Evolutionary conservation across 2,888 invertebrate species (phyloP), one percentile per base, ranked within the genome.

Genomic region (Malacosoma neustria): DNA sequence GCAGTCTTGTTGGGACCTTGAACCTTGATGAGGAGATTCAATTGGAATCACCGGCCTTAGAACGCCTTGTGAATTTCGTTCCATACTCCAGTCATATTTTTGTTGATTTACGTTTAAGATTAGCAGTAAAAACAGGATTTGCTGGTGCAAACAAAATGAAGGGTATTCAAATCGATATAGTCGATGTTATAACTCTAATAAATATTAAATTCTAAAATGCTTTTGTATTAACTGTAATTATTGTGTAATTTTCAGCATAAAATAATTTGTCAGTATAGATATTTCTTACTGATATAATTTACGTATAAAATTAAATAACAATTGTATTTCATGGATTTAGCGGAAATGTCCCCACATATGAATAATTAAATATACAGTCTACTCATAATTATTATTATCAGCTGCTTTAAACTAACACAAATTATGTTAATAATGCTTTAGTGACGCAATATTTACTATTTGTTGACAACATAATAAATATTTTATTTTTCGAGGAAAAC

Each of bases 1-100:
- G 88, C 30, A 87, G 88, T 38, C 73, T 89, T 29, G 59, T 90
- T 3, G 80, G 81, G 41, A 73, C 82, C 29, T 54, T 88, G 38
- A 63, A 82, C 13, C 55, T 80, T 30, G 76, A 86, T 37, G 65
- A 79, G 29, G 77, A 88, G 11, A 71, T 85, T 13, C 62, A 77
- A 35, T 75, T 90, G 46, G 73, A 82, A 43, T 50, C 65, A 29
- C 36, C 57, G 30, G 47, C 77, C 35, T 46, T 81, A 33, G 60
- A 71, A 48, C 65, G 70, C 53, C 49, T 79, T 33, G 64, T 71
- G n/a, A 59, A 56, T 11, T 68, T 82, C 32, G 54, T 80, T 36
- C 80, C 81, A 2, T 64, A 66, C 44, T 61, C 65, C 4, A 82
- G 68, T 51, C 79, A 82, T 39, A 71, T 82, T 22, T 77, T 81